Percentiles rank a stretch among this genome's conserved stretches.
phyloP scores from a whole-genome alignment of 1,140 invertebrate genomes.

The Hypothenemus hampei region DNA sequence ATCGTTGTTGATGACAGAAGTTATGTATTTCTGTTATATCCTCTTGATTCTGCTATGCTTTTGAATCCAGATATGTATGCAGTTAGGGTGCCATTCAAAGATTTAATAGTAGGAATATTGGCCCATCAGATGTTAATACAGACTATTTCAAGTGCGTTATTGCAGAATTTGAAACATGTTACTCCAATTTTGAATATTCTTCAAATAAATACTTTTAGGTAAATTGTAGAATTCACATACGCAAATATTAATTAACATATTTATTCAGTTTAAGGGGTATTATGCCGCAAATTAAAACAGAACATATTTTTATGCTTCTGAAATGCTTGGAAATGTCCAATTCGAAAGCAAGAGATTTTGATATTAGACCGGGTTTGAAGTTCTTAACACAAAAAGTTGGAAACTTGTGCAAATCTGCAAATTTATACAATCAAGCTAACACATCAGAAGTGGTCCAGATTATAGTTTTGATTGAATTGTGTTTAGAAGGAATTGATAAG shows the following conservation, averaged over 20 bases:
- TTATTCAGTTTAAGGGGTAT: slow-evolving; percentile 48
- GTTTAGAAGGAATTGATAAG: slow-evolving; percentile 59
- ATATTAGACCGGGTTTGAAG: slow-evolving; percentile 82
- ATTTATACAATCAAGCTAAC: slow-evolving; percentile 88
- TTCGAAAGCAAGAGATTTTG: slow-evolving; percentile 76
- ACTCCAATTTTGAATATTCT: slow-evolving; percentile 55
- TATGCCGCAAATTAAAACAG: slow-evolving; percentile 51
- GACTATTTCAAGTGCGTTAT: slow-evolving; percentile 78
- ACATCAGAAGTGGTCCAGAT: slow-evolving; percentile 86
- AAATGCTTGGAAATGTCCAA: slow-evolving; percentile 78
- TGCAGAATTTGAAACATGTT: slow-evolving; percentile 62
- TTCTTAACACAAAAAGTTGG: slow-evolving; percentile 91
- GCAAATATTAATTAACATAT: slow-evolving; percentile 21
- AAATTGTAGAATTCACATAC: not conserved
- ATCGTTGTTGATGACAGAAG: slow-evolving; percentile 68
- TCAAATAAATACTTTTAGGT: slow-evolving; percentile 49
- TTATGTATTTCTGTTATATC: slow-evolving; percentile 86
- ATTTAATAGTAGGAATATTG: slow-evolving; percentile 78
- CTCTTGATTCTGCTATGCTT: slow-evolving; percentile 64
- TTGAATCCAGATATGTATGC: slow-evolving; percentile 74
- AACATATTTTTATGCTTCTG: slow-evolving; percentile 64
- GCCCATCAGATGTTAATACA: slow-evolving; percentile 89
- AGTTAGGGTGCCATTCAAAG: slow-evolving; percentile 78
- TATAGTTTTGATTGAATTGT: slow-evolving; percentile 79
- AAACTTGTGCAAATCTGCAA: slow-evolving; percentile 79